Conservation (phyloP, 2,888 invertebrate species). For the Tillus elongatus region DNA sequence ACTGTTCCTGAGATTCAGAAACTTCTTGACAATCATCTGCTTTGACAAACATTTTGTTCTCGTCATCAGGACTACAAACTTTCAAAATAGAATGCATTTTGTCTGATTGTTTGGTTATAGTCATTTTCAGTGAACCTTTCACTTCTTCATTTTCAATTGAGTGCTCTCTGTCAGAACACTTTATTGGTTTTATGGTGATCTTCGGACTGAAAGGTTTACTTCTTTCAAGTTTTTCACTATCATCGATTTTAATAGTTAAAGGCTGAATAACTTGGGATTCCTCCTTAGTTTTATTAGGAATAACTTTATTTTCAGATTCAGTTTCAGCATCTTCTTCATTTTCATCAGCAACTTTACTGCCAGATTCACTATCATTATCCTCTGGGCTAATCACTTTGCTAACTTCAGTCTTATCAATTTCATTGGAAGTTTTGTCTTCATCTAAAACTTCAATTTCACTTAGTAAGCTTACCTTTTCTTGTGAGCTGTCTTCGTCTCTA, state of each 20-base stretch:
- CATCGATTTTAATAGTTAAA: slow-evolving; percentile 27
- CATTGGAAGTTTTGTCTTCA: slow-evolving; percentile 4
- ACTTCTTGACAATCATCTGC: slow-evolving; percentile 17
- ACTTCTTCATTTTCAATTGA: slow-evolving; percentile 27
- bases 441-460: too few relatives aligned
- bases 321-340: slow-evolving; percentile 17
- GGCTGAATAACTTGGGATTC: too few relatives aligned
- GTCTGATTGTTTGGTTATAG: slow-evolving; percentile 39
- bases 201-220: slow-evolving; percentile 34
- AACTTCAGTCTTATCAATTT: too few relatives aligned
- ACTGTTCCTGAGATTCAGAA: slow-evolving; percentile 22
- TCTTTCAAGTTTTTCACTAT: slow-evolving; percentile 27
- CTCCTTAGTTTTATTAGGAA: too few relatives aligned
- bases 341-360: too few relatives aligned
- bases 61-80: slow-evolving; percentile 34
- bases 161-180: slow-evolving; percentile 26
- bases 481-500: too few relatives aligned
- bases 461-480: too few relatives aligned
- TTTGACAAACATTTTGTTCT: slow-evolving; percentile 15
- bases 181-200: slow-evolving; percentile 40
- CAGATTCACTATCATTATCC: too few relatives aligned
- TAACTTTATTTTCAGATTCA: slow-evolving; percentile 10
- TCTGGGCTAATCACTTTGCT: too few relatives aligned
- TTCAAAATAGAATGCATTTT: slow-evolving; percentile 38
- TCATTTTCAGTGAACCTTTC: slow-evolving; percentile 36